Evolutionary conservation across 2,113 vertebrate species (phyloP), one percentile per base, ranked within the genome.

Genomic region (Pterocles burchelli): DNA sequence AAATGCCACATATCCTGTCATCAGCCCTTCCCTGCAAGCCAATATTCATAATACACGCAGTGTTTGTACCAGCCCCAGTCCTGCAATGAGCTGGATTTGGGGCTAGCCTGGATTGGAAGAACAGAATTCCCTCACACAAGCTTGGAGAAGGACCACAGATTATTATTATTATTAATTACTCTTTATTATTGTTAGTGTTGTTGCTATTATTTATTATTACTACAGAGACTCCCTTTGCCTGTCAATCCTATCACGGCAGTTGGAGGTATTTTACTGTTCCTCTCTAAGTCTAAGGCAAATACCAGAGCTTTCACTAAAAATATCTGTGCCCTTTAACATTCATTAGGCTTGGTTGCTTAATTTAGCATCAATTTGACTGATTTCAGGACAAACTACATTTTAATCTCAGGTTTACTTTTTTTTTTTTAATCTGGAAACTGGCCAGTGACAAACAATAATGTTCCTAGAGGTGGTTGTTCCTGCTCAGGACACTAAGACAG

Each of bases 1-100:
- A 43, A 83, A 33, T 15, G 31, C 45, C 17, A 8, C 17, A 8
- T 3, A 5, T 1, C 4, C 9, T 0, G 0, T 28, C 45, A 24
- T 21, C 73, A 25, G 10, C 8, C 3, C 33, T 29, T 2, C 36
- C 22, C 13, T 8, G 55, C 46, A 52, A 33, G 36, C 38, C 33
- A 31, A 49, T 11, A 45, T 5, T n/a, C 5, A 2, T 7, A 70
- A 15, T 1, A n/a, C 5, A 15, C 1, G 1, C 14, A 15, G 26
- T 1, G 3, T 9, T 54, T 20, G 33, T 11, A 17, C 5, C 26
- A 52, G 36, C 21, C 7, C 36, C 43, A 41, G 54, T 20, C 48
- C 72, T 31, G 52, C 68, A 31, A 8, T 0, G 17, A 66, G 25
- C 4, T 4, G 2, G 13, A 3, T 19, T 29, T 41, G n/a, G 25